Conservation (phyloP, 37 sponge, comb jelly and placozoan genomes). For the Dysidea cf. avara region DNA sequence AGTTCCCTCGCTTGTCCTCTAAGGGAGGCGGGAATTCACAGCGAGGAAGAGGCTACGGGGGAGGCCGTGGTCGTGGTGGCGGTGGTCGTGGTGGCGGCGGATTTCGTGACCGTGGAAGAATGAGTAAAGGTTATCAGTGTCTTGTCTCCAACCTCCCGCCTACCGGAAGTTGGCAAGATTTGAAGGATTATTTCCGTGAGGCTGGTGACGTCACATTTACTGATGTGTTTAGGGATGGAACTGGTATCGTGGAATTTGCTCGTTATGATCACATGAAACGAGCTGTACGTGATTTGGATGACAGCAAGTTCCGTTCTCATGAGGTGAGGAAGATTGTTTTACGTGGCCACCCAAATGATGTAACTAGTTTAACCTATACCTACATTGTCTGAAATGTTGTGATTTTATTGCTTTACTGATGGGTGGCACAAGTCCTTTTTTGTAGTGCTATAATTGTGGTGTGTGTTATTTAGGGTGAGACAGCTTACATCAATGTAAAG, state of each 20-base stretch:
- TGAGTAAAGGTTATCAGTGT: constrained; percentile 76
- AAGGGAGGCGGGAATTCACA: constrained; percentile 40
- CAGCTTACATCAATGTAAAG: constrained; percentile 83
- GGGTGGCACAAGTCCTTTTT: background rate
- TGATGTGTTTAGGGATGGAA: constrained; percentile 89
- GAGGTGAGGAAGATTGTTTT: constrained; percentile 64
- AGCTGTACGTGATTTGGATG: constrained; percentile 90
- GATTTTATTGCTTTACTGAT: background rate
- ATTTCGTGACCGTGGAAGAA: constrained; percentile 9
- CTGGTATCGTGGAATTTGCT: constrained; percentile 91
- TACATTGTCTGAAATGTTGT: background rate
- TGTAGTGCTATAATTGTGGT: background rate
- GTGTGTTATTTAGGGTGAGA: constrained; percentile 74
- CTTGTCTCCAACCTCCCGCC: constrained; percentile 89
- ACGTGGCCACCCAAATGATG: background rate
- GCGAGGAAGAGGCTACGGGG: no score
- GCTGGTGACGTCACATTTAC: constrained; percentile 94
- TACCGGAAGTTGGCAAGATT: constrained; percentile 96
- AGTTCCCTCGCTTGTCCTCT: constrained; percentile 77
- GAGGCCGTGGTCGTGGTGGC: no score
- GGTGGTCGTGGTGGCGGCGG: constrained; percentile 38
- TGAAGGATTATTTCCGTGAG: constrained; percentile 95
- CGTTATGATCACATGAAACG: constrained; percentile 72
- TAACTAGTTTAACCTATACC: no score
- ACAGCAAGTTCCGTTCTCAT: constrained; percentile 97